A percentile compares a stretch with the other conserved stretches of the same genome.
phyloP scores from a whole-genome alignment of 2,113 vertebrate genomes.

The Zootoca vivipara region DNA sequence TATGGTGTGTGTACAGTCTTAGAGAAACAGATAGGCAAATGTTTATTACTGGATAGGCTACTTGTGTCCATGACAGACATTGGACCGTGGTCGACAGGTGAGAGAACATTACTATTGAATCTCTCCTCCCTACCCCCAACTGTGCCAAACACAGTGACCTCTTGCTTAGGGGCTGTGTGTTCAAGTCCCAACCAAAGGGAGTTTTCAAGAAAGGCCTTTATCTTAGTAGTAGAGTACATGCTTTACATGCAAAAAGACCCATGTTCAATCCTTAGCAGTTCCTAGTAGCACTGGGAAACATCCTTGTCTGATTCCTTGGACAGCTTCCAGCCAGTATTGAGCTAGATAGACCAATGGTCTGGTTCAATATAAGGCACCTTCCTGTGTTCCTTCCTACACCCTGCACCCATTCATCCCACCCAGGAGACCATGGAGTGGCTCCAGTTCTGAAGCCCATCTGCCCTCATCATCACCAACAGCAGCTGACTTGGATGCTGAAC shows the following conservation, averaged over 20 bases:
- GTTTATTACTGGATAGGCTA: background rate
- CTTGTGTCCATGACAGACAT: background rate
- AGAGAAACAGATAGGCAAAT: background rate
- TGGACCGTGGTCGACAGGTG: background rate
- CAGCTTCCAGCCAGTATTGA: background rate
- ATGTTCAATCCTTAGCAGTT: background rate
- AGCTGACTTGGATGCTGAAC: background rate
- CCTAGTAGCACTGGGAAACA: background rate
- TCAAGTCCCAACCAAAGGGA: background rate
- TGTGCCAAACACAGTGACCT: background rate
- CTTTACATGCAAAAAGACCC: background rate
- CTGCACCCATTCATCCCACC: background rate
- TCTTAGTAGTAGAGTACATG: background rate
- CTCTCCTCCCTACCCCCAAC: background rate
- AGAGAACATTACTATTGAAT: no score
- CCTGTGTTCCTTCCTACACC: background rate
- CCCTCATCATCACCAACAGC: background rate
- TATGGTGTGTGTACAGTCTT: no score
- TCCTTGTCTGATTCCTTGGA: background rate
- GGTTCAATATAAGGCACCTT: background rate
- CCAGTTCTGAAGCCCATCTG: background rate
- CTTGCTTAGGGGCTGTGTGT: background rate
- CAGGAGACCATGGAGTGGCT: background rate
- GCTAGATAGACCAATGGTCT: background rate
- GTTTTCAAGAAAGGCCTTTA: background rate